phyloP scores from a whole-genome alignment of 2,888 invertebrate species.

The Strigamia crassipes region DNA sequence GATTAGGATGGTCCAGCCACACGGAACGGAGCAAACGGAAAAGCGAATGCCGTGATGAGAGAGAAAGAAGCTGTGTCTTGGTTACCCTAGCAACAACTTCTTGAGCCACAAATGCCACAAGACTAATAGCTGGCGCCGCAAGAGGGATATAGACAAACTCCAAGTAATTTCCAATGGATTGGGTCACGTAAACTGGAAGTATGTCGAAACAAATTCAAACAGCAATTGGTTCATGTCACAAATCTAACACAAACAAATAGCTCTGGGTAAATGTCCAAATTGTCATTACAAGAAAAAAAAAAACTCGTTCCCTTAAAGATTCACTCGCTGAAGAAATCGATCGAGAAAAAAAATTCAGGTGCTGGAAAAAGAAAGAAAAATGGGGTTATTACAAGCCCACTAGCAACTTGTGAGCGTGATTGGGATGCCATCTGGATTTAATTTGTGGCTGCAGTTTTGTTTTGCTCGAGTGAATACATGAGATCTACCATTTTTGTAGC shows the following conservation, averaged over 20 bases:
- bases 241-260: constrained; percentile 17
- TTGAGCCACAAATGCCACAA: constrained; percentile 42
- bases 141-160: constrained; percentile 36
- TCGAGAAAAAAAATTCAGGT: background rate
- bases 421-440: constrained; percentile 32
- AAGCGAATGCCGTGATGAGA: constrained; percentile 35
- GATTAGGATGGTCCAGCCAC: constrained; percentile 40
- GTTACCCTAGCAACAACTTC: constrained; percentile 40
- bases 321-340: background rate
- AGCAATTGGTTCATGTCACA: constrained; percentile 28
- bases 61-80: constrained; percentile 27
- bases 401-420: constrained; percentile 15
- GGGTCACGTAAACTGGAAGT: background rate
- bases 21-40: constrained; percentile 20
- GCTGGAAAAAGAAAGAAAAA: background rate
- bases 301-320: background rate
- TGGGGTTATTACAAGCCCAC: constrained; percentile 28
- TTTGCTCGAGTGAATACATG: constrained; percentile 34
- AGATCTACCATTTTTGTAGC: constrained; percentile 32
- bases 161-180: constrained; percentile 38
- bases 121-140: constrained; percentile 31
- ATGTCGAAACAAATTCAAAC: constrained; percentile 32
- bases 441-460: constrained; percentile 37
- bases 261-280: background rate
- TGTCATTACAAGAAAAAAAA: background rate